Evolutionary conservation across 37 sponge, comb jelly and placozoan genomes (phyloP), one percentile per base, ranked within the genome.

Genomic region (Cliona cf. orientalis): DNA sequence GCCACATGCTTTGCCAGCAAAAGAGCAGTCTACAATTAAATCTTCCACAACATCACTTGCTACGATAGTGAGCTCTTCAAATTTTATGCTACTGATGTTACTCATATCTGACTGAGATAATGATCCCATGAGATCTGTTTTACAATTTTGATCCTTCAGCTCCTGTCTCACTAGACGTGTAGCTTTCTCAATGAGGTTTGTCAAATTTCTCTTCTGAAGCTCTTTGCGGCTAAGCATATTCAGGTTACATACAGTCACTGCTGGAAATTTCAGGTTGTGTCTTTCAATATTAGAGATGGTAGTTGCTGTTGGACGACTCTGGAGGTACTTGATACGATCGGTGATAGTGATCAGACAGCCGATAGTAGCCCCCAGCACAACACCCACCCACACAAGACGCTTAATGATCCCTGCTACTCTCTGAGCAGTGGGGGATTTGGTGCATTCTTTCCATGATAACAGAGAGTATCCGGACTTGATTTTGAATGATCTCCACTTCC

Each of bases 161-260:
- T 67, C 41, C 11, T 32, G 41, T 6, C 36, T 23, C 63, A 28
- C 28, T n/a, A 61, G 22, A 61, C 14, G 14, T 25, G 28, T 22
- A n/a, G 63, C 26, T 19, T 11, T 49, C 17, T 49, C 17, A 19
- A 49, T 19, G 65, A 77, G 39, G 7, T 38, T 17, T 2, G 62
- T 60, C 5, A 77, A 42, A 61, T 60, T 60, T 40, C 62, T 36
- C 42, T 59, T 43, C 14, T 61, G 44, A 2, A 61, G 38, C 32
- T 79, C 11, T 7, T 46, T 45, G 4, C 39, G 21, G 6, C 42
- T 70, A 31, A 56, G 12, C 25, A 33, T 4, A 35, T 69, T 80
- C 60, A 80, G 42, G 71, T 80, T 80, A 32, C 81, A 80, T 5
- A 80, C 34, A 26, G 81, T 70, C 58, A 80, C 71, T 14, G 81